These are phyloP conservation scores for Mactra quadrangularis DNA, from an alignment of 1,140 invertebrate genomes.

Conservation along the genomic window DNA sequence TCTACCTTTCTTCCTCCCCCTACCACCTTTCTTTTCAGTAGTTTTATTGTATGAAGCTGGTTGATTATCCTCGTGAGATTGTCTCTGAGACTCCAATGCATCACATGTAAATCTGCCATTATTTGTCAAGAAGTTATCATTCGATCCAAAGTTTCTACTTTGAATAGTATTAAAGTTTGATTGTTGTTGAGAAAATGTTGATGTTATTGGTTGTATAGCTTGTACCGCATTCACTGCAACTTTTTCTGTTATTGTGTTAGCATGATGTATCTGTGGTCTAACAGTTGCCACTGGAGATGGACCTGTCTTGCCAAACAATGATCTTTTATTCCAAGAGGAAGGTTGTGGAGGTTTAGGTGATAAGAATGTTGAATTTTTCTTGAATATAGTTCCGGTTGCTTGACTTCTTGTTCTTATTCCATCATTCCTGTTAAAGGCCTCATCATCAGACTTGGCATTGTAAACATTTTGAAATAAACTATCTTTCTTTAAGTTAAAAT, in stretches of 20 bases:
- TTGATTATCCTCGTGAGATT: too few relatives aligned
- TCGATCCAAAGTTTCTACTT: too few relatives aligned
- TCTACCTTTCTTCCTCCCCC: too few relatives aligned
- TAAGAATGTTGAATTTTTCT: slow-evolving; percentile 23
- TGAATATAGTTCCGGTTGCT: slow-evolving; percentile 4
- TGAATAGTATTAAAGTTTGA: too few relatives aligned
- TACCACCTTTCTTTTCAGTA: too few relatives aligned
- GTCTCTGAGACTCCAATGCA: too few relatives aligned
- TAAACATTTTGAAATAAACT: slow-evolving; percentile 38
- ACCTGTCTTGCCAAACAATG: slow-evolving; percentile 46
- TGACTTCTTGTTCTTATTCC: not conserved
- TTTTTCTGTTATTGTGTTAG: not conserved
- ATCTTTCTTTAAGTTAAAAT: not conserved
- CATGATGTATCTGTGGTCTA: slow-evolving; percentile 38
- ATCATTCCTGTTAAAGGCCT: not conserved
- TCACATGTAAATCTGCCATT: too few relatives aligned
- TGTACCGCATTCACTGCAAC: not conserved
- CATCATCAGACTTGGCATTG: slow-evolving; percentile 32
- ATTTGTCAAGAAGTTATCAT: too few relatives aligned
- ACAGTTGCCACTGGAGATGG: slow-evolving; percentile 58
- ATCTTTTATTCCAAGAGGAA: slow-evolving; percentile 39
- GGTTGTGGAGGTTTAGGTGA: slow-evolving; percentile 39
- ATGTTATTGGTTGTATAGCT: not conserved
- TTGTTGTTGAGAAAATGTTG: not conserved
- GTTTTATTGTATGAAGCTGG: too few relatives aligned